Evolutionary conservation across 2,113 vertebrate species (phyloP).

Genomic region (Spermophilus dauricus): DNA sequence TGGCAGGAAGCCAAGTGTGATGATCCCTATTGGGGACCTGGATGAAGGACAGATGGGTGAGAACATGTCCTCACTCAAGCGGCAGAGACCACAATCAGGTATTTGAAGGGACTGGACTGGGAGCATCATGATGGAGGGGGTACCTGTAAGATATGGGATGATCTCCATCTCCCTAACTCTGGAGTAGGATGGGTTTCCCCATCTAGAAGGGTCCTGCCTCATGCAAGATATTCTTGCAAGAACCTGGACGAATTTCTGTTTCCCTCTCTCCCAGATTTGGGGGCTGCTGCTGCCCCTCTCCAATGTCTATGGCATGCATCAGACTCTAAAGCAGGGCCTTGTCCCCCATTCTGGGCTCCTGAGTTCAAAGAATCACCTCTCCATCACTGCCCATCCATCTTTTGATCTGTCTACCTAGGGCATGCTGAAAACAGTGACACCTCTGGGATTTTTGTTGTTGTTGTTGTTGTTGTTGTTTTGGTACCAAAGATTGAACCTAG

Average conservation of each 20-base stretch:
- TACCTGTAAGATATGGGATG: background rate
- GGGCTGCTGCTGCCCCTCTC: accelerated
- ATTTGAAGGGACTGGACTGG: background rate
- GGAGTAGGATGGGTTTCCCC: accelerated
- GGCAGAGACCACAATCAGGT: conserved; percentile 39
- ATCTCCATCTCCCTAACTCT: background rate
- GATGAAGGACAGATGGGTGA: background rate
- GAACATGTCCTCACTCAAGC: background rate
- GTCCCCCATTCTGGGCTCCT: background rate
- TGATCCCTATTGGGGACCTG: accelerated
- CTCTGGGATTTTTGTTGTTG: background rate
- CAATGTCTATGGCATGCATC: accelerated
- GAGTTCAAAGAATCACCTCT: background rate
- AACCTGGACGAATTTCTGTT: background rate
- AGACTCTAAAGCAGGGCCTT: background rate
- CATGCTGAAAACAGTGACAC: accelerated
- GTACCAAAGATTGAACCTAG: too few species aligned
- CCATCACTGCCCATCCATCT: background rate
- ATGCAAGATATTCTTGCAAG: background rate
- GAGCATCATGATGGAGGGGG: too few species aligned
- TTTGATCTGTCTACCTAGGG: background rate
- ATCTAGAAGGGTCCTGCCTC: accelerated
- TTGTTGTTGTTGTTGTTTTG: too few species aligned
- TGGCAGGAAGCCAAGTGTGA: background rate
- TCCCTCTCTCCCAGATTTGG: background rate